Evolutionary conservation across 2,888 invertebrate genomes (phyloP), one percentile per base, ranked within the genome.

Genomic region (Rhagonycha lutea): DNA sequence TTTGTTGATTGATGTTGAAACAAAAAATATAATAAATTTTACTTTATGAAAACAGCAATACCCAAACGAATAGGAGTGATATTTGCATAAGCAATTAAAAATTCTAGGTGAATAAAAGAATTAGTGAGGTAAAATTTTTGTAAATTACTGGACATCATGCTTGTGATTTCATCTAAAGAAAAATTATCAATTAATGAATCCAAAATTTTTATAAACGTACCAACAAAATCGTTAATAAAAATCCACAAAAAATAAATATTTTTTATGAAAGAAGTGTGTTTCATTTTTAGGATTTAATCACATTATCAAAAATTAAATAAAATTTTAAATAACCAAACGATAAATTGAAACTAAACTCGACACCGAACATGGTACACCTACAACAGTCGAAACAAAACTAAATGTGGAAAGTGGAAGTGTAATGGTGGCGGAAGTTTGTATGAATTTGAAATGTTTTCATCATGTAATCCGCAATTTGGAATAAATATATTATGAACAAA

Each of bases 271-370:
- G 68, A 75, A 75, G 75, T 75, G 75, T 72, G 72, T 72, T 75
- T 75, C 75, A 75, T 75, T 68, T 75, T 75, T 68, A 75, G 65
- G 47, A 61, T 68, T 74, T 74, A 29, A 65, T 67, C 69, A 72
- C 62, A 68, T 72, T 61, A 32, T 71, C 62, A 68, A 75, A 68
- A 75, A 14, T 32, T 10, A 70, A 67, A 68, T 68, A 60, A 68
- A 63, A 61, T 68, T 60, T 72, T 61, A 61, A 65, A 14, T 23
- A 26, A 65, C n/a, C 47, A 72, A 72, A 72, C 68, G 61, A 67
- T 68, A 68, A 68, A 68, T 67, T 72, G 23, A 32, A 72, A 72
- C 61, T 72, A 72, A 72, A 72, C 14, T 68, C 67, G 28, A 24
- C 61, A 72, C 72, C 14, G 18, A 60, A 68, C 72, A 47, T 72